These are phyloP conservation scores for Machimus rusticus DNA, from an alignment of 2,888 invertebrate species.

Conservation along the genomic window DNA sequence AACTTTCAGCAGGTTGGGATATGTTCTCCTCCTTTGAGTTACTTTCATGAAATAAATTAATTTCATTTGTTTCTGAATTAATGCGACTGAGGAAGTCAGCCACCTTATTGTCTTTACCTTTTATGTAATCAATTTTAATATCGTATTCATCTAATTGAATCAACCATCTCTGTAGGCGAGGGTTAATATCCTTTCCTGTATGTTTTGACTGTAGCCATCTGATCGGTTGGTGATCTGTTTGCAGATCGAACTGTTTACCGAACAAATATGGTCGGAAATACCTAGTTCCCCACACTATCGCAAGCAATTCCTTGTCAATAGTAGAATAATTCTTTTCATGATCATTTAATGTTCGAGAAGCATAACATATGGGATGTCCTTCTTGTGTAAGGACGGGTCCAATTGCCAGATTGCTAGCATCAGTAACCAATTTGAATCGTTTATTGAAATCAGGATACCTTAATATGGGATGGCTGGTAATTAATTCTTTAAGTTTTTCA, in stretches of 20 bases:
- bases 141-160: too few relatives aligned
- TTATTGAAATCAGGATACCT: slow-evolving; percentile 23
- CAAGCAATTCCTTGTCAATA: slow-evolving; percentile 56
- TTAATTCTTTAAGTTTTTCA: neutral
- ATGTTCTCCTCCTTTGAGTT: too few relatives aligned
- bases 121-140: too few relatives aligned
- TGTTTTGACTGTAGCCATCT: slow-evolving; percentile 12
- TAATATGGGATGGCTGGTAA: neutral
- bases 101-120: too few relatives aligned
- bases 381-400: slow-evolving; percentile 51
- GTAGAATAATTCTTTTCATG: slow-evolving; percentile 51
- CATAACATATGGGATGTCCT: slow-evolving; percentile 52
- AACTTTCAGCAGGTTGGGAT: too few relatives aligned
- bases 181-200: slow-evolving; percentile 19
- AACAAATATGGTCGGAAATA: too few relatives aligned
- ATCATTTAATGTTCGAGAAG: slow-evolving; percentile 52
- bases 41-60: too few relatives aligned
- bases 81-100: too few relatives aligned
- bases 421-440: slow-evolving; percentile 15
- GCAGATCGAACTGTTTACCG: too few relatives aligned
- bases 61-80: too few relatives aligned
- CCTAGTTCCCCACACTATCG: too few relatives aligned
- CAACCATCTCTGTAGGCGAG: slow-evolving; percentile 10
- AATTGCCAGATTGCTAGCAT: neutral
- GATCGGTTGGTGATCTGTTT: slow-evolving; percentile 40